These are phyloP conservation scores for Notocelia uddmanniana DNA, from an alignment of 2,888 invertebrate genomes.

Conservation along the genomic window DNA sequence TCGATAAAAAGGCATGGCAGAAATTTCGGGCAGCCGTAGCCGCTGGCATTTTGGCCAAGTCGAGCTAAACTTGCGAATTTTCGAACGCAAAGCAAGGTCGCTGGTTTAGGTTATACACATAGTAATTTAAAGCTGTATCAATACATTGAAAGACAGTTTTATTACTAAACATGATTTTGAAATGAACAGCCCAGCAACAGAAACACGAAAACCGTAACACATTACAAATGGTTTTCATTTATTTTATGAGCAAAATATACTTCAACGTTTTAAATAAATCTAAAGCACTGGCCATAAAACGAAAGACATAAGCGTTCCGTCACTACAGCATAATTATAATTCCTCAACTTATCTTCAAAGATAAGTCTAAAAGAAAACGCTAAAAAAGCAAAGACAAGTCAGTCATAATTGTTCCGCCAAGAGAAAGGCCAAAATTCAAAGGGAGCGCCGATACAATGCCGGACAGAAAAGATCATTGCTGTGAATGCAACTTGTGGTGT, in stretches of 20 bases:
- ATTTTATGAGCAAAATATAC: not conserved
- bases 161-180: not conserved
- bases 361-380: slow-evolving; percentile 15
- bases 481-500: slow-evolving; percentile 6
- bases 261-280: not conserved
- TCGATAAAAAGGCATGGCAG: slow-evolving; percentile 20
- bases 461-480: not conserved
- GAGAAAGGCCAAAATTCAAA: slow-evolving; percentile 16
- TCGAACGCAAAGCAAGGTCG: slow-evolving; percentile 69
- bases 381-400: slow-evolving; percentile 25
- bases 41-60: slow-evolving; percentile 60
- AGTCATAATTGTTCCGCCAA: slow-evolving; percentile 9
- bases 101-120: slow-evolving; percentile 25
- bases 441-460: slow-evolving; percentile 1
- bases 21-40: slow-evolving; percentile 31
- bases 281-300: too few species aligned
- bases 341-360: slow-evolving; percentile 19
- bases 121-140: slow-evolving; percentile 10
- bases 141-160: not conserved
- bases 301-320: not conserved
- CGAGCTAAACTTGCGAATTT: slow-evolving; percentile 68
- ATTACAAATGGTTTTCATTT: not conserved
- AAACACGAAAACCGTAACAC: not conserved
- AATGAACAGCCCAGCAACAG: too few species aligned
- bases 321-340: slow-evolving; percentile 6